Percentiles rank a stretch among this genome's conserved stretches.
These are phyloP conservation scores for Platichthys stellatus DNA, from an alignment of 2,113 vertebrate genomes.

Conservation along the genomic window DNA sequence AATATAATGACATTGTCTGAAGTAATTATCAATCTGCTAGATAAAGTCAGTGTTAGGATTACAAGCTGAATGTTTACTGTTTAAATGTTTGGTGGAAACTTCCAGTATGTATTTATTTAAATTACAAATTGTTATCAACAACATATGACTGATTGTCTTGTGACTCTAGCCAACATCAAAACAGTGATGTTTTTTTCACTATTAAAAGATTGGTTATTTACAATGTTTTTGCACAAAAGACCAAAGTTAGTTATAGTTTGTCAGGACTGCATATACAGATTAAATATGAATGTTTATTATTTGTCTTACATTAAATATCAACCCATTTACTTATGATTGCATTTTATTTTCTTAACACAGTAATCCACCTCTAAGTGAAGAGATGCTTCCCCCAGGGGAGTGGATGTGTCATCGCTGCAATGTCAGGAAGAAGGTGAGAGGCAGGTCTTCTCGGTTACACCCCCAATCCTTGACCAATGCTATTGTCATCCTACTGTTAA, in stretches of 20 bases:
- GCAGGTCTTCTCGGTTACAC: not conserved
- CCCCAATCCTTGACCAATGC: not conserved
- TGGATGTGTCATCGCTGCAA: slow-evolving; percentile 99
- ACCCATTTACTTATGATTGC: not conserved
- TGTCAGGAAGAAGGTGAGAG: slow-evolving; percentile 92
- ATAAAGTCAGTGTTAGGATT: no score
- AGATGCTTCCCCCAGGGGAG: slow-evolving; percentile 98
- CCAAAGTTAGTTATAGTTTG: not conserved
- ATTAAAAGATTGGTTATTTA: no score
- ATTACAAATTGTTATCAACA: not conserved
- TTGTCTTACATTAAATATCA: not conserved
- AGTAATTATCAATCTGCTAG: no score
- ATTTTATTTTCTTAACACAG: slow-evolving; percentile 70
- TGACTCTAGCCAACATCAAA: no score
- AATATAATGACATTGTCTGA: no score
- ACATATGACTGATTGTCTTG: no score
- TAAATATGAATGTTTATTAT: not conserved
- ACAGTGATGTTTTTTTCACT: no score
- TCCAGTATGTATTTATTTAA: not conserved
- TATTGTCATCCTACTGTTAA: not conserved
- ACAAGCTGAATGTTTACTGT: no score
- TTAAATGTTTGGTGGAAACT: no score
- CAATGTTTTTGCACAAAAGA: not conserved
- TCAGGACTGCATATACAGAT: not conserved
- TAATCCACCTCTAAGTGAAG: slow-evolving; percentile 97